Conservation (phyloP, 2,888 invertebrate species). For the Liopterus haemorrhoidalis region DNA sequence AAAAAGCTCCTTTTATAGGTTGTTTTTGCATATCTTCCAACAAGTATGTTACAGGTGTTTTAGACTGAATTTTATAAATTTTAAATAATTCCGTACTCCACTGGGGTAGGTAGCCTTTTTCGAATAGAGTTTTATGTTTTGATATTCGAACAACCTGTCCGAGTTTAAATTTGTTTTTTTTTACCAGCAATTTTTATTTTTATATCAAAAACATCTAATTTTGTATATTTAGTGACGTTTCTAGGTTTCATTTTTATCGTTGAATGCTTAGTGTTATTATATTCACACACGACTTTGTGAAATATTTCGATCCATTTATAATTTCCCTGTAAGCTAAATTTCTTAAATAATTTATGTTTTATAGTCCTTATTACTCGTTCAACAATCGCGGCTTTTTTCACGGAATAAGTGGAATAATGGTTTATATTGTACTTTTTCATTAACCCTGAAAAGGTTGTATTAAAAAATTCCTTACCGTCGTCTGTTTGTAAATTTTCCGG, state of each 20-base stretch:
- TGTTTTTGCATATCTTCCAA: constrained; percentile 33
- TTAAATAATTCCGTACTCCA: constrained; percentile 37
- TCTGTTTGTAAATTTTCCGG: no score
- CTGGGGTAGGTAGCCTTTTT: constrained; percentile 35
- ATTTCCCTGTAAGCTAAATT: constrained; percentile 29
- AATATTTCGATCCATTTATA: constrained; percentile 30
- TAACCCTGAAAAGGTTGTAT: no score
- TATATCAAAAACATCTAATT: constrained; percentile 13
- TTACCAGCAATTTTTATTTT: constrained; percentile 19
- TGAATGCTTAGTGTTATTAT: constrained; percentile 33
- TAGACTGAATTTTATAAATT: constrained; percentile 31
- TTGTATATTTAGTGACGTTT: no score
- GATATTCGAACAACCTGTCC: constrained; percentile 31
- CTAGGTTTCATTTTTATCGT: constrained; percentile 32
- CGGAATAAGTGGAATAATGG: no score
- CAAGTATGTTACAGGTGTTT: constrained; percentile 32
- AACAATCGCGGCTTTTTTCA: constrained; percentile 35
- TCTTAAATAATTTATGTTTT: constrained; percentile 28
- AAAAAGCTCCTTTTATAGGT: constrained; percentile 37
- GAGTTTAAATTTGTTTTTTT: constrained; percentile 28
- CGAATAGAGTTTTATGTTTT: constrained; percentile 28
- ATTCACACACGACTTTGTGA: constrained; percentile 25
- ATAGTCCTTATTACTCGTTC: constrained; percentile 29
- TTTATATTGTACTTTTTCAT: no score
- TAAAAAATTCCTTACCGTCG: no score